Percentiles rank a stretch among this genome's conserved stretches.
Conservation (phyloP, 2,888 invertebrate genomes). For the Caenorhabditis becei region DNA sequence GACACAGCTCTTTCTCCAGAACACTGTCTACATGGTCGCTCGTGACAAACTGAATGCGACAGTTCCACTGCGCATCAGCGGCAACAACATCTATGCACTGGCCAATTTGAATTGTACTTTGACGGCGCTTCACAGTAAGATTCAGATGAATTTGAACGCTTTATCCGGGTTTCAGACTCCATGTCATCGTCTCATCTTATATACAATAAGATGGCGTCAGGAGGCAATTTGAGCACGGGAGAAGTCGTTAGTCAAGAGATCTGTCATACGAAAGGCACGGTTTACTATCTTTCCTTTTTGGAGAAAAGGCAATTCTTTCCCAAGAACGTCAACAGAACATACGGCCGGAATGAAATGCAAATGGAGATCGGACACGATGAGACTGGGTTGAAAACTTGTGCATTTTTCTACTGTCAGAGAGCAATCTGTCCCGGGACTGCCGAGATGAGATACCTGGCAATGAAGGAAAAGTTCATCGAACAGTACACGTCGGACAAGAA, state of each 20-base stretch:
- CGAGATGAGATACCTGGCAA: background rate
- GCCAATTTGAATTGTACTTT: background rate
- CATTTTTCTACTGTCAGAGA: background rate
- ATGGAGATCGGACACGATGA: background rate
- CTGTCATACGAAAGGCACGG: no score
- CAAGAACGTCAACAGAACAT: background rate
- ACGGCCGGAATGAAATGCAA: background rate
- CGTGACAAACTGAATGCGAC: background rate
- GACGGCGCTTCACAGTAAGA: background rate
- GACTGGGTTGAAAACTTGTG: background rate
- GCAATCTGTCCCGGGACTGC: background rate
- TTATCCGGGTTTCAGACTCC: no score
- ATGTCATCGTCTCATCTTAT: no score
- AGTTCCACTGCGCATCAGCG: background rate
- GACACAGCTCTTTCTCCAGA: background rate
- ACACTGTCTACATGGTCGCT: slow-evolving; percentile 6
- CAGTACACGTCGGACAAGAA: background rate
- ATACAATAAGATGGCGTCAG: no score
- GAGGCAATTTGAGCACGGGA: no score
- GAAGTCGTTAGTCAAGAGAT: no score
- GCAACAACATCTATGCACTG: background rate
- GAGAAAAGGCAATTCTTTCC: no score
- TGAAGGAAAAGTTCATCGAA: background rate
- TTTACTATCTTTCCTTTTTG: no score
- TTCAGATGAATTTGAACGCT: no score